A percentile compares a stretch with the other conserved stretches of the same genome.
phyloP scores from a whole-genome alignment of 1,140 invertebrate genomes.

The Drosophila gunungcola region DNA sequence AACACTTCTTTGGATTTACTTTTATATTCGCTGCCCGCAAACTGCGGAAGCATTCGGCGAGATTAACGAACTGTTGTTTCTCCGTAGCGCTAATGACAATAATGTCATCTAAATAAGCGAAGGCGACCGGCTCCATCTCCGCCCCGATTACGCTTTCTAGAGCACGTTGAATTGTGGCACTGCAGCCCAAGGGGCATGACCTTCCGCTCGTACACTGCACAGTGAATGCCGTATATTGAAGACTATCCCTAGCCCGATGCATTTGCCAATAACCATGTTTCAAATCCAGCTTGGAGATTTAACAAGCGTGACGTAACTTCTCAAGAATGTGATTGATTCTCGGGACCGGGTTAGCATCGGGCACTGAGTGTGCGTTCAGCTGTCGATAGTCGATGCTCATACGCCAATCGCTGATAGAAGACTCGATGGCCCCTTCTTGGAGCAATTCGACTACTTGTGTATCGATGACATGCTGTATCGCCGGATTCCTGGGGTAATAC shows the following conservation, averaged over 20 bases:
- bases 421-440: too few species aligned
- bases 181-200: not conserved
- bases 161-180: not conserved
- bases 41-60: not conserved
- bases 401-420: too few species aligned
- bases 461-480: too few species aligned
- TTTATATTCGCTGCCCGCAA: not conserved
- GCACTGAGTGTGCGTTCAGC: too few species aligned
- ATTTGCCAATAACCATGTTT: not conserved
- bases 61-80: not conserved
- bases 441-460: too few species aligned
- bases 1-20: not conserved
- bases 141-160: not conserved
- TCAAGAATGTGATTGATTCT: too few species aligned
- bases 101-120: conserved; percentile 2
- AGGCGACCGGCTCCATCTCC: not conserved
- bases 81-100: not conserved
- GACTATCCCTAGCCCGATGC: not conserved
- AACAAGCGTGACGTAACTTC: too few species aligned
- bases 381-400: too few species aligned
- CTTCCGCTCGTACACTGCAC: not conserved
- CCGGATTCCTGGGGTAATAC: too few species aligned
- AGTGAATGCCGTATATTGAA: not conserved
- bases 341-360: not conserved
- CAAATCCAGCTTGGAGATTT: too few species aligned